Conservation (phyloP, 1,140 invertebrate genomes). For the Melanaphis sacchari region DNA sequence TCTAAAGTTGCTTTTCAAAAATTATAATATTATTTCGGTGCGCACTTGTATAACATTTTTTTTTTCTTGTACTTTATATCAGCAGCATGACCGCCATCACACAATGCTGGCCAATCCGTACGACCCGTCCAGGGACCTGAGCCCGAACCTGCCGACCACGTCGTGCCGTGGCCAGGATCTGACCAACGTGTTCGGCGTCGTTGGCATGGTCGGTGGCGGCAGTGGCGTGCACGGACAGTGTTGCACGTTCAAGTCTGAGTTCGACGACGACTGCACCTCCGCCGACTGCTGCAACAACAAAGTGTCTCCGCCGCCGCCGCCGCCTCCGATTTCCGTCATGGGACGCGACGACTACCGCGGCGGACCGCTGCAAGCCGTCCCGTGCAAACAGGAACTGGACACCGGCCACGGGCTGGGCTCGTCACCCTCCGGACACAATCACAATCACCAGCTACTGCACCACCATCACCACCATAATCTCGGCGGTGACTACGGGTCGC, state of each 20-base stretch:
- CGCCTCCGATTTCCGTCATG: background rate
- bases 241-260: constrained; percentile 65
- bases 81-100: constrained; percentile 65
- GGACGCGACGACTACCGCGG: constrained; percentile 65
- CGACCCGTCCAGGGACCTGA: constrained; percentile 74
- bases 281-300: constrained; percentile 59
- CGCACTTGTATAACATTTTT: background rate
- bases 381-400: constrained; percentile 60
- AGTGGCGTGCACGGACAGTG: constrained; percentile 64
- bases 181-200: constrained; percentile 59
- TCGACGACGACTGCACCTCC: constrained; percentile 62
- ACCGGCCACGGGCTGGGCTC: background rate
- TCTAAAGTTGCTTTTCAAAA: too few species aligned
- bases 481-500: background rate
- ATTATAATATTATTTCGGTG: background rate
- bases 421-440: constrained; percentile 20
- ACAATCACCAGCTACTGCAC: background rate
- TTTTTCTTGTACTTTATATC: constrained; percentile 64
- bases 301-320: background rate
- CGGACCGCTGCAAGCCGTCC: constrained; percentile 58
- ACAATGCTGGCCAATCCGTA: constrained; percentile 68
- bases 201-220: constrained; percentile 22
- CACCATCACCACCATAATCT: background rate
- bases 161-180: constrained; percentile 68
- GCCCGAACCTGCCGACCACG: constrained; percentile 73